Percentiles rank a stretch among this genome's conserved stretches.
These are phyloP conservation scores for Carollia perspicillata DNA, from an alignment of 2,113 vertebrate species.

Conservation along the genomic window DNA sequence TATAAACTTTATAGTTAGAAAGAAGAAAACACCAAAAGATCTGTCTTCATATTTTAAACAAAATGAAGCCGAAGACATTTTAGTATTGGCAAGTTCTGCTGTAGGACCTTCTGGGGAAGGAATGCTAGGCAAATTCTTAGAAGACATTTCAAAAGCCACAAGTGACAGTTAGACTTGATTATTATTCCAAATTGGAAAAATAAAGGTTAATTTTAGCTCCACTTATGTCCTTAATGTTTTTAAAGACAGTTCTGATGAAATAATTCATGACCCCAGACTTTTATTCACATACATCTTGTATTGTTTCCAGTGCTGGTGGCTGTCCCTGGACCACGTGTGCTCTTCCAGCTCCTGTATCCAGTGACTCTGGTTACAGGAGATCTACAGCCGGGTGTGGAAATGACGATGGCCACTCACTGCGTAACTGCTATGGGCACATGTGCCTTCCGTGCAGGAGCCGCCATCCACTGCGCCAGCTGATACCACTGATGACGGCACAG, in stretches of 20 bases:
- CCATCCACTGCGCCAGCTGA: accelerated
- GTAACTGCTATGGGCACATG: neutral
- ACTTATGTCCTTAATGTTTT: neutral
- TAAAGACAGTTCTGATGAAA: neutral
- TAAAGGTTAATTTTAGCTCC: neutral
- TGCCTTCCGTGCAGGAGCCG: neutral
- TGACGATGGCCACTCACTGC: neutral
- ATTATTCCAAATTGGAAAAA: conserved; percentile 17
- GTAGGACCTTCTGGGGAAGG: neutral
- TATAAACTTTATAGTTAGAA: neutral
- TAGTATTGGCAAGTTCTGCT: neutral
- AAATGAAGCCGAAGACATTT: neutral
- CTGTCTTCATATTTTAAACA: neutral
- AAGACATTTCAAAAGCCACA: neutral
- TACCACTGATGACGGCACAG: neutral
- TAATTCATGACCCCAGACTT: neutral
- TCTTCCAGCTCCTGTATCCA: neutral
- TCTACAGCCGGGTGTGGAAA: neutral
- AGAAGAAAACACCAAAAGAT: neutral
- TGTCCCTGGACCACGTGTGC: neutral
- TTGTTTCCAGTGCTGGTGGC: neutral
- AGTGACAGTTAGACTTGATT: neutral
- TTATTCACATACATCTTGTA: neutral
- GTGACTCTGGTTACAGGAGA: neutral
- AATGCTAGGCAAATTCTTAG: neutral